Conservation (phyloP, 2,797 vertebrate species). For the Triplophysa bombifrons region DNA sequence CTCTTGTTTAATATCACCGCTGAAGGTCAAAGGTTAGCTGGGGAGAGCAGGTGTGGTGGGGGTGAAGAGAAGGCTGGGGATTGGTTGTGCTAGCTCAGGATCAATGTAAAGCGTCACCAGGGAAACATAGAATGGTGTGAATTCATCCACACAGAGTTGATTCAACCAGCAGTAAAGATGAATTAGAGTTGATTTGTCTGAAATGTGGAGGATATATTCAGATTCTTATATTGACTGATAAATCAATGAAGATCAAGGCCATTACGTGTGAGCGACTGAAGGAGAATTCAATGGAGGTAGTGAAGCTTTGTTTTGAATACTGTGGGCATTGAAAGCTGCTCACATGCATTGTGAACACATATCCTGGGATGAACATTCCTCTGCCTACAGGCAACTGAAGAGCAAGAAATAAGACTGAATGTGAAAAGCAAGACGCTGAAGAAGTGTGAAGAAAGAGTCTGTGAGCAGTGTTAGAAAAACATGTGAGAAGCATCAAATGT, state of each 20-base stretch:
- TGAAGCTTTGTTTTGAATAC: not conserved
- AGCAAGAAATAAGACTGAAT: constrained; percentile 21
- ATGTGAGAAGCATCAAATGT: not conserved
- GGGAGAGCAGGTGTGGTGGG: constrained; percentile 28
- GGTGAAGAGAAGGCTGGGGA: not conserved
- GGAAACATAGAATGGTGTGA: not conserved
- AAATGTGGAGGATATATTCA: not conserved
- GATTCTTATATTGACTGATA: not conserved
- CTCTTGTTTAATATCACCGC: not conserved
- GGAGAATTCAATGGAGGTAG: not conserved
- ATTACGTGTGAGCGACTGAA: not conserved
- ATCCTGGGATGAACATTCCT: not conserved
- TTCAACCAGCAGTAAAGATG: not conserved
- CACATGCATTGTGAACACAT: not conserved
- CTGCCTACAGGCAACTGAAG: not conserved
- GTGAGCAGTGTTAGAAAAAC: constrained; percentile 8
- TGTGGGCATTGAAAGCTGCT: not conserved
- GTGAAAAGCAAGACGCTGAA: constrained; percentile 8
- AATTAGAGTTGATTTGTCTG: not conserved
- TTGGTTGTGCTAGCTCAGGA: not conserved
- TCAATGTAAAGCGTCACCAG: constrained; percentile 16
- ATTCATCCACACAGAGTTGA: not conserved
- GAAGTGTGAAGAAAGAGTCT: not conserved
- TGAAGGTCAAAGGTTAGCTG: constrained; percentile 21
- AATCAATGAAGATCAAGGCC: not conserved